Evolutionary conservation across 2,113 vertebrate species (phyloP), one percentile per base, ranked within the genome.

Genomic region (Hystrix cristata): DNA sequence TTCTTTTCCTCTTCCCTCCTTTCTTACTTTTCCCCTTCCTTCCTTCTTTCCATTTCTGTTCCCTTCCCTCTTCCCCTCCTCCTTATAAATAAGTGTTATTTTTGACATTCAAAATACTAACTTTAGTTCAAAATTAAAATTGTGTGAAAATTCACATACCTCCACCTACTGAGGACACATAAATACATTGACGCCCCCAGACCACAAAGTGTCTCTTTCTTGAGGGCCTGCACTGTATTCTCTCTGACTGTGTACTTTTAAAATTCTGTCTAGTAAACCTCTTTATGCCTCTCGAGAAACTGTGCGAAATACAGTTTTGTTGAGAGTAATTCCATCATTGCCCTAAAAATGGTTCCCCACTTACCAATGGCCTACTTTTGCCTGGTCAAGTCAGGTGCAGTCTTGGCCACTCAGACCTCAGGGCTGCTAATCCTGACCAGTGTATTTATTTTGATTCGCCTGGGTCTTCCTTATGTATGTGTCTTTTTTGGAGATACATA

Each of bases 1-100:
- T 27, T 1, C 13, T 29, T 3, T 15, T 5, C 7, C 3, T 21
- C 3, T 27, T 25, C 1, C 12, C 31, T 18, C 8, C 3, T 62
- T 1, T 18, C 23, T 48, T 69, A 27, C 23, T 62, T 67, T 18
- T 3, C 2, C 16, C 57, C 14, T 12, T 46, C 34, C 21, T 21
- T 46, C 16, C 6, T 6, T 57, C 23, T 18, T 11, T 81, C 11
- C 19, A 7, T 64, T 19, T 31, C 4, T 29, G 23, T n/a, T 57
- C 6, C n/a, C 10, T 27, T 34, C 5, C 3, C 2, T 27, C 29
- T 2, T 7, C 25, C 18, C 8, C 57, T n/a, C 14, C 23, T 74
- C 62, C 13, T 46, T 38, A 34, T 31, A 38, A 67, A 29, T 53
- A 48, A n/a, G 14, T 57, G 43, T 57, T 88, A 8, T 57, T 78